Conservation (phyloP, 2,888 invertebrate species). For the Cephus spinipes region DNA sequence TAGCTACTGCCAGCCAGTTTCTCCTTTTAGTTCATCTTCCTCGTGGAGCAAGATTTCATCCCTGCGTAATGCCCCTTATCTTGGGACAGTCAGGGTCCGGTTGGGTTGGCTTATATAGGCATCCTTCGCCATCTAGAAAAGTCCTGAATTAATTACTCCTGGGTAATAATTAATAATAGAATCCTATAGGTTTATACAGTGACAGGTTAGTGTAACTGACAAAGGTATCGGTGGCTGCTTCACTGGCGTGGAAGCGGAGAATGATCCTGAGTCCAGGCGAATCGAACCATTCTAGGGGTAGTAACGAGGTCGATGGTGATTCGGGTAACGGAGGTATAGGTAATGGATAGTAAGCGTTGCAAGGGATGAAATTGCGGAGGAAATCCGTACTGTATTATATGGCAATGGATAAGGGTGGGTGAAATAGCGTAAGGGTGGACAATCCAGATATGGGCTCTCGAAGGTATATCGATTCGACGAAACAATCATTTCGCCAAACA, state of each 20-base stretch:
- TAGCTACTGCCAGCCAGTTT: conserved; percentile 31
- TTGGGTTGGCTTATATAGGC: neutral
- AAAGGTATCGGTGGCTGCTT: neutral
- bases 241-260: neutral
- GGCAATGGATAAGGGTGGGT: neutral
- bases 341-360: neutral
- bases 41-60: neutral
- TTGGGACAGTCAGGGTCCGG: neutral
- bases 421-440: neutral
- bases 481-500: conserved; percentile 56
- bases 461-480: conserved; percentile 22
- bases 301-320: neutral
- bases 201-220: too few relatives aligned
- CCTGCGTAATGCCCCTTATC: neutral
- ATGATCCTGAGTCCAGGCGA: neutral
- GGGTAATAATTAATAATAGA: neutral
- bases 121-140: neutral
- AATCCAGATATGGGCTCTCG: neutral
- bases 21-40: conserved; percentile 22
- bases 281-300: neutral
- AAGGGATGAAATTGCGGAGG: neutral
- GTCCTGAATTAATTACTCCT: neutral
- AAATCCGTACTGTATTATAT: neutral
- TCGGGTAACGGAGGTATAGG: neutral
- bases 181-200: neutral